Evolutionary conservation across 2,797 vertebrate genomes (phyloP).

Genomic region (Arctocebus calabarensis): DNA sequence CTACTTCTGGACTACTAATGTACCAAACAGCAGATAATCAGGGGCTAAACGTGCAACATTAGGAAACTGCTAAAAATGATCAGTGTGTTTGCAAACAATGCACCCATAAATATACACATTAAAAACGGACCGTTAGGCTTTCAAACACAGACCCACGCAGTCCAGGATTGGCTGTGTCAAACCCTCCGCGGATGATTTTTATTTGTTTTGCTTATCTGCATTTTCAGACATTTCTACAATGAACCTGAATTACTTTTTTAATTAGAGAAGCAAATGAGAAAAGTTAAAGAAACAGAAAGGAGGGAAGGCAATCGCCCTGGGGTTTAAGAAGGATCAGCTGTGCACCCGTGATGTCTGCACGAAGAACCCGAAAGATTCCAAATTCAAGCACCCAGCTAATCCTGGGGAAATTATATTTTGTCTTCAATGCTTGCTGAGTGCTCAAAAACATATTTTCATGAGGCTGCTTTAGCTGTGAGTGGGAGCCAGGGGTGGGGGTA

Average conservation of each 20-base stretch:
- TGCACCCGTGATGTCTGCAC: rapidly evolving
- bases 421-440: background rate
- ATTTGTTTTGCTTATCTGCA: conserved; percentile 65
- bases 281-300: conserved; percentile 19
- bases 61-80: background rate
- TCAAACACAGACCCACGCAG: rapidly evolving
- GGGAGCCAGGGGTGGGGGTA: background rate
- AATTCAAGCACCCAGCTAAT: background rate
- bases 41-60: rapidly evolving
- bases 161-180: rapidly evolving
- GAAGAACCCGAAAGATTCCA: rapidly evolving
- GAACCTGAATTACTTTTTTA: conserved; percentile 80
- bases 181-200: background rate
- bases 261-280: conserved; percentile 80
- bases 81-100: rapidly evolving
- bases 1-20: rapidly evolving
- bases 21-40: background rate
- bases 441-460: background rate
- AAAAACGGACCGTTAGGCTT: rapidly evolving
- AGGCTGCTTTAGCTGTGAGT: rapidly evolving
- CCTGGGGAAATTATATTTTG: background rate
- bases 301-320: background rate
- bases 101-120: rapidly evolving
- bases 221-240: conserved; percentile 63
- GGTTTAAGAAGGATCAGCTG: conserved; percentile 35